Base-by-base conservation (phyloP, 1,140 invertebrate species). In the Polypedilum pembai region DNA sequence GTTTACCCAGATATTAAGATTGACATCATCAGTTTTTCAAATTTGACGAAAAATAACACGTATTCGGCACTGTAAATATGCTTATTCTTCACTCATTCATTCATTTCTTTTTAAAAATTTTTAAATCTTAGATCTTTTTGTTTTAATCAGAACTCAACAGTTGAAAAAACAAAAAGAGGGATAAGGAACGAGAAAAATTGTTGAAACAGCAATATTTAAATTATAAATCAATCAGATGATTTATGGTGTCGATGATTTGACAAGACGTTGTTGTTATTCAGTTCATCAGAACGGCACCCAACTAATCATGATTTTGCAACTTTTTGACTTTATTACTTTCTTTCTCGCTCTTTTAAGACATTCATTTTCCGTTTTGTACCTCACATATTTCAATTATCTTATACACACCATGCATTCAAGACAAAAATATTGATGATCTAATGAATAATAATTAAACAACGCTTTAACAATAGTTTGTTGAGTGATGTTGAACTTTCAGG, bases 1-100 rank as follows among this genome's bases (percentile, higher is more conserved):
- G 65, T 69, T 69, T 21, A 69, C 20, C 20, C 65, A 69, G 18
- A 69, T 69, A 69, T 69, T 69, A 69, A 69, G 65, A 69, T 69
- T 69, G 65, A 69, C 65, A 21, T 69, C 65, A 69, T 69, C 65
- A 69, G n/a, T 20, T 33, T 33, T 33, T 69, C 20, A 7, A 69
- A 8, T 69, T 33, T 33, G 24, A 33, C 24, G 24, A 33, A 33
- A 33, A 33, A 33, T 33, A 33, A 33, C 24, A 33, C 5, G 24
- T 33, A 33, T 5, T 33, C 24, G 24, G 24, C 24, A 33, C 24
- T 33, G 5, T 33, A 33, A 33, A 33, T 69, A 18, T 69, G 17
- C 7, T 69, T 21, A n/a, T 66, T 66, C 15, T 18, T 69, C 65
- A 21, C 17, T 4, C 15, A 69, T 33, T 56, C 45, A 56, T 56